phyloP scores from a whole-genome alignment of 1,140 invertebrate genomes.

The Ooceraea biroi region DNA sequence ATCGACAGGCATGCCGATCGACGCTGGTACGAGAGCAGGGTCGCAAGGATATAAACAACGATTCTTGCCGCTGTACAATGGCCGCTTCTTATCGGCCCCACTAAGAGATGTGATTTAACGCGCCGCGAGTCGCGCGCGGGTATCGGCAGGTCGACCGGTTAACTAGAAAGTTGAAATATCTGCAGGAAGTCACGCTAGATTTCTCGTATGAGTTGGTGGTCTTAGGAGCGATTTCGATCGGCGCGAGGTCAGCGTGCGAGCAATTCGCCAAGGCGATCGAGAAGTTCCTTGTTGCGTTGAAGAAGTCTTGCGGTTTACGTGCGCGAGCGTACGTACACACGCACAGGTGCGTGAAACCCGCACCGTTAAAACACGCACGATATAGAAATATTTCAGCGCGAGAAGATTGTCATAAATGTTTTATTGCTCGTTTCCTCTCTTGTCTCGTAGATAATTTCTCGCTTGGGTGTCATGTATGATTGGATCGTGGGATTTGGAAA shows the following conservation, averaged over 20 bases:
- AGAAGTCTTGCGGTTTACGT: slow-evolving; percentile 30
- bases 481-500: slow-evolving; percentile 1
- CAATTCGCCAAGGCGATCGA: slow-evolving; percentile 67
- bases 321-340: not conserved
- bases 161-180: slow-evolving; percentile 73
- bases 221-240: slow-evolving; percentile 47
- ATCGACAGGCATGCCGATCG: slow-evolving; percentile 19
- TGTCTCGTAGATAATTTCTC: slow-evolving; percentile 30
- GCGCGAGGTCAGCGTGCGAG: slow-evolving; percentile 56
- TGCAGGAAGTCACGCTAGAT: slow-evolving; percentile 65
- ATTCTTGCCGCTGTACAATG: slow-evolving; percentile 37
- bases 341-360: slow-evolving; percentile 5
- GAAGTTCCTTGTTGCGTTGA: slow-evolving; percentile 40
- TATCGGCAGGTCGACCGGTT: slow-evolving; percentile 52
- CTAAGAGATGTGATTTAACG: slow-evolving; percentile 63
- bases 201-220: slow-evolving; percentile 65
- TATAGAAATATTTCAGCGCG: slow-evolving; percentile 16
- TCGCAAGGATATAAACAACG: slow-evolving; percentile 53
- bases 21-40: slow-evolving; percentile 27
- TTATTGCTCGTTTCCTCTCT: slow-evolving; percentile 23
- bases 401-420: not conserved
- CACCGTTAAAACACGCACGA: not conserved
- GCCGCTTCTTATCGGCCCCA: slow-evolving; percentile 49
- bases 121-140: not conserved
- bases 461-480: not conserved